phyloP scores from a whole-genome alignment of 2,113 vertebrate species.

The Chlorodrepanis virens region DNA sequence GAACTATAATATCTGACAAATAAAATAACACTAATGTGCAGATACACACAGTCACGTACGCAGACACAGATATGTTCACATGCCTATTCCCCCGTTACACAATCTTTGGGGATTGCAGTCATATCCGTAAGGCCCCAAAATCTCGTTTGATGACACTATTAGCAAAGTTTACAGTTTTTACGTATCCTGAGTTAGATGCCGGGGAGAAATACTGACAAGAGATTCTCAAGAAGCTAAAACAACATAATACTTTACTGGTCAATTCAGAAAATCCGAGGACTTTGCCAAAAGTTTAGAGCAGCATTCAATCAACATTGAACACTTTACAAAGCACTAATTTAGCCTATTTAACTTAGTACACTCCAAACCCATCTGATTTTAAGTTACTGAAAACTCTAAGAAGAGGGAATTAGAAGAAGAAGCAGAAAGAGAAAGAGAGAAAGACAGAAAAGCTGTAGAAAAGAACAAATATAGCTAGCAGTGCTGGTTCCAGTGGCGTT shows the following conservation, averaged over 20 bases:
- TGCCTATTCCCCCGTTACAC: accelerated
- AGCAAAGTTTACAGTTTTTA: background rate
- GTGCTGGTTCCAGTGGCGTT: background rate
- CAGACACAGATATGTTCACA: no score
- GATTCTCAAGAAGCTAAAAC: background rate
- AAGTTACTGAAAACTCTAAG: background rate
- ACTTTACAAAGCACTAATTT: background rate
- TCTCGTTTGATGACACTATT: no score
- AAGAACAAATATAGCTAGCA: background rate
- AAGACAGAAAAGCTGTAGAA: background rate
- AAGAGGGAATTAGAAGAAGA: background rate
- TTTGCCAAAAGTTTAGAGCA: background rate
- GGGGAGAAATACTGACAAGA: background rate
- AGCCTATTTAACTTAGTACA: background rate
- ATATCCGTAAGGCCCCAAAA: background rate
- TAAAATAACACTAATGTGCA: background rate
- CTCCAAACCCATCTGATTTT: background rate
- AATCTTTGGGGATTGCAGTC: background rate
- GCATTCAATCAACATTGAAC: background rate
- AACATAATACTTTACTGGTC: background rate
- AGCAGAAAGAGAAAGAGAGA: background rate
- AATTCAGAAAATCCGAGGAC: background rate
- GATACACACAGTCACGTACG: background rate
- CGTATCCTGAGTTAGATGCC: background rate
- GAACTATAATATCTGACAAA: background rate